A percentile compares a stretch with the other conserved stretches of the same genome.
phyloP scores from a whole-genome alignment of 23 tunicate genomes.

The Phallusia fumigata region DNA sequence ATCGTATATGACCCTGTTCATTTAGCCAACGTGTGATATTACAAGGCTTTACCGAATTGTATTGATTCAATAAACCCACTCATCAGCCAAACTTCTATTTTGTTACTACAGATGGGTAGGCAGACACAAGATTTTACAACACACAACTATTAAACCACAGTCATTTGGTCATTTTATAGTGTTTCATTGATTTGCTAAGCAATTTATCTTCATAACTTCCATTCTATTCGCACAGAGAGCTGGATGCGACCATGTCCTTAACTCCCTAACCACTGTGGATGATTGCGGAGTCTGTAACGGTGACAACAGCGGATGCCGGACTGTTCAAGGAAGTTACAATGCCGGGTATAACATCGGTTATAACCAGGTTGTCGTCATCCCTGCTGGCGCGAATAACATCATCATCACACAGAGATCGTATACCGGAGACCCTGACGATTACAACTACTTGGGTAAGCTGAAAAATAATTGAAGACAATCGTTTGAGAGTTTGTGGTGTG shows the following conservation, averaged over 20 bases:
- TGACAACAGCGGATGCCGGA: conserved; percentile 61
- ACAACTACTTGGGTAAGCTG: conserved; percentile 62
- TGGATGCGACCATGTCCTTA: conserved; percentile 86
- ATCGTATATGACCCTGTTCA: too few species aligned
- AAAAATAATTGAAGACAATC: neutral
- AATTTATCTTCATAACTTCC: neutral
- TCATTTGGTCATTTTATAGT: too few species aligned
- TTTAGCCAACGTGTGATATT: too few species aligned
- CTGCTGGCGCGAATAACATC: conserved; percentile 77
- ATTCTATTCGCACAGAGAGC: conserved; percentile 37
- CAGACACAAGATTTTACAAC: too few species aligned
- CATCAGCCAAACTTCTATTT: too few species aligned
- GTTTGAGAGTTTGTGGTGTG: neutral
- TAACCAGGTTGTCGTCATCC: conserved; percentile 61
- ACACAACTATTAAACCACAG: too few species aligned
- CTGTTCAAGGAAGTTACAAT: conserved; percentile 63
- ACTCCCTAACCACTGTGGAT: conserved; percentile 69
- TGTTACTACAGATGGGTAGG: too few species aligned
- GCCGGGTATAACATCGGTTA: conserved; percentile 60
- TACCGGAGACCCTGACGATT: conserved; percentile 57
- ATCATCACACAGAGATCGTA: conserved; percentile 65
- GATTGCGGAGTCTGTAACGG: conserved; percentile 91
- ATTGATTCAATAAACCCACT: too few species aligned
- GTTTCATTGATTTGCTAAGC: too few species aligned
- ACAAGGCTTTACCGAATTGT: too few species aligned